Percentiles rank a stretch among this genome's conserved stretches.
Conservation (phyloP, 2,113 vertebrate genomes). For the Dissostichus mawsoni region DNA sequence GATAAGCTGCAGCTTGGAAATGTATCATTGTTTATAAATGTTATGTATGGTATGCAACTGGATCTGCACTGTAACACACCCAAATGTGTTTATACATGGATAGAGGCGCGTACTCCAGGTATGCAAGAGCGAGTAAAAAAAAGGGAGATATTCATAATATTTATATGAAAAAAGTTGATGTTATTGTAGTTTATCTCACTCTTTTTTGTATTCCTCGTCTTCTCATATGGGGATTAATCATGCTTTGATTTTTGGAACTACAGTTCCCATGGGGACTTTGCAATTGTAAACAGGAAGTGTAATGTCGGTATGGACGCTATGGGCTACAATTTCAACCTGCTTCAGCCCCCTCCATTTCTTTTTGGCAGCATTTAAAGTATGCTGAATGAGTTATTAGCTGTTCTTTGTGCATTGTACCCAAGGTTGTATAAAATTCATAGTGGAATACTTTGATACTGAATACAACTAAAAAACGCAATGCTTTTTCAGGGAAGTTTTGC, state of each 20-base stretch:
- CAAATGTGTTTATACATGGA: background rate
- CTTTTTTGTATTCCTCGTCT: background rate
- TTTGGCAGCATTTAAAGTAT: background rate
- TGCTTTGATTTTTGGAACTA: background rate
- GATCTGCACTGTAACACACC: background rate
- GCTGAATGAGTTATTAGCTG: background rate
- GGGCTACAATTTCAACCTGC: background rate
- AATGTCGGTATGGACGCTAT: background rate
- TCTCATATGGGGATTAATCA: background rate
- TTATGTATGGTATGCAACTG: background rate
- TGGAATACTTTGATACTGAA: background rate
- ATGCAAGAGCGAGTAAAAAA: background rate
- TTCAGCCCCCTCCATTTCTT: background rate
- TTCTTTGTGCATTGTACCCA: background rate
- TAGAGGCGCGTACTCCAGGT: background rate
- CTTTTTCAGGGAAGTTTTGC: background rate
- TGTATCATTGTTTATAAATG: background rate
- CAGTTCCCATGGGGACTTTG: background rate
- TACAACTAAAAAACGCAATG: background rate
- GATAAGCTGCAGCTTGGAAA: background rate
- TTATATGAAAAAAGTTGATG: background rate
- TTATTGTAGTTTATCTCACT: background rate
- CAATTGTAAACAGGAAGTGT: background rate
- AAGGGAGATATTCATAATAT: background rate
- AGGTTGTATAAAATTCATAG: background rate